Evolutionary conservation across 2,113 vertebrate species (phyloP).

Genomic region (Cichladusa arquata): DNA sequence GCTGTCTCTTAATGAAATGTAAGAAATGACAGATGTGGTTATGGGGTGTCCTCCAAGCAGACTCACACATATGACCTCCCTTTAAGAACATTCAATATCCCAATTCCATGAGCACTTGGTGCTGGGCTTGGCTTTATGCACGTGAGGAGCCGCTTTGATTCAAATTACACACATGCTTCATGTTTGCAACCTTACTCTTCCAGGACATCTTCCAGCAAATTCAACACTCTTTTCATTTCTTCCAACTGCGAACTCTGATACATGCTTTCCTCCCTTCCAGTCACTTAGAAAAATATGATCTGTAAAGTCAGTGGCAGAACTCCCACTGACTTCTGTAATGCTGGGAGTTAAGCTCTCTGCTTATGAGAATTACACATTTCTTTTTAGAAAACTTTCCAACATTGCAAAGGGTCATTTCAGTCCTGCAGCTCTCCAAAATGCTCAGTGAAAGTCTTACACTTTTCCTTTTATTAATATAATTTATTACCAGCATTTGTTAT

Average conservation of each 20-base stretch:
- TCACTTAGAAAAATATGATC: background rate
- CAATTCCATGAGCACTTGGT: background rate
- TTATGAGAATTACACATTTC: background rate
- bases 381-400: slow-evolving; percentile 2
- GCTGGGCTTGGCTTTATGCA: background rate
- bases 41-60: background rate
- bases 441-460: background rate
- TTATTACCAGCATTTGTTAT: background rate
- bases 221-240: slow-evolving; percentile 4
- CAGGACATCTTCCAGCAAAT: slow-evolving; percentile 19
- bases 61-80: background rate
- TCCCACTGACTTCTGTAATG: slow-evolving; percentile 31
- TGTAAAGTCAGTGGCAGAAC: slow-evolving; percentile 11
- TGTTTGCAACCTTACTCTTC: slow-evolving; percentile 4
- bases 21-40: background rate
- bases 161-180: slow-evolving; percentile 3
- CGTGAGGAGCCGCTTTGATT: background rate
- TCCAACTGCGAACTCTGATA: background rate
- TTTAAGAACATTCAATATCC: background rate
- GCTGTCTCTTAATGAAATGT: background rate
- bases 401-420: background rate
- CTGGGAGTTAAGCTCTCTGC: slow-evolving; percentile 5
- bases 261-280: background rate
- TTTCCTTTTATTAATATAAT: background rate
- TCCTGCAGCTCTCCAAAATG: background rate